These are phyloP conservation scores for Panagrolaimus sp. DNA, from an alignment of 1,140 invertebrate species.

Conservation along the genomic window DNA sequence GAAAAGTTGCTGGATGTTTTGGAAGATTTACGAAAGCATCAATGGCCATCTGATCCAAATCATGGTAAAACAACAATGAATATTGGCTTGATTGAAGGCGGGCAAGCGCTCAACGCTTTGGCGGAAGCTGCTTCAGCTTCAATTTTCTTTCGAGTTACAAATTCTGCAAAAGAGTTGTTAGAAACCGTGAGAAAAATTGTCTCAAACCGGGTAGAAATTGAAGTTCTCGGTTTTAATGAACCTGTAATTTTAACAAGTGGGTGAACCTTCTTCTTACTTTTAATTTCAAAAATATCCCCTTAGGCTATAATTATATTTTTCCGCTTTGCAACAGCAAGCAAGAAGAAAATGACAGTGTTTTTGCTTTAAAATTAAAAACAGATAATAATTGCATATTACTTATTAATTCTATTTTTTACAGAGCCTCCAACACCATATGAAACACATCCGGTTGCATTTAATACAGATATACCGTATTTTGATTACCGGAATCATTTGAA, in stretches of 20 bases:
- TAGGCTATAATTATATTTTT: no score
- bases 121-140: conserved; percentile 38
- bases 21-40: conserved; percentile 30
- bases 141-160: conserved; percentile 43
- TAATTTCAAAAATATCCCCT: no score
- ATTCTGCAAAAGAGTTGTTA: conserved; percentile 32
- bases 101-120: conserved; percentile 48
- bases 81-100: conserved; percentile 45
- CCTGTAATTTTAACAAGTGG: conserved; percentile 39
- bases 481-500: conserved; percentile 33
- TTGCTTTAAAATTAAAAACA: not conserved
- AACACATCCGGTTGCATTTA: conserved; percentile 40
- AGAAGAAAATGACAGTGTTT: not conserved
- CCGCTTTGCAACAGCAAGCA: not conserved
- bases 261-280: not conserved
- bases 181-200: conserved; percentile 27
- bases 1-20: conserved; percentile 47
- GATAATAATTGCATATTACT: not conserved
- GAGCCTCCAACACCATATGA: conserved; percentile 40
- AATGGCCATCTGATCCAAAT: conserved; percentile 39
- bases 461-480: conserved; percentile 49
- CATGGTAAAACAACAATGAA: conserved; percentile 44
- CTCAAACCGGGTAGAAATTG: conserved; percentile 22
- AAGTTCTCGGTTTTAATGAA: conserved; percentile 38
- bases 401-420: conserved; percentile 1